Evolutionary conservation across 92 coral and sea anemone genomes (phyloP), one percentile per base, ranked within the genome.

Genomic region (Diadumene lineata): DNA sequence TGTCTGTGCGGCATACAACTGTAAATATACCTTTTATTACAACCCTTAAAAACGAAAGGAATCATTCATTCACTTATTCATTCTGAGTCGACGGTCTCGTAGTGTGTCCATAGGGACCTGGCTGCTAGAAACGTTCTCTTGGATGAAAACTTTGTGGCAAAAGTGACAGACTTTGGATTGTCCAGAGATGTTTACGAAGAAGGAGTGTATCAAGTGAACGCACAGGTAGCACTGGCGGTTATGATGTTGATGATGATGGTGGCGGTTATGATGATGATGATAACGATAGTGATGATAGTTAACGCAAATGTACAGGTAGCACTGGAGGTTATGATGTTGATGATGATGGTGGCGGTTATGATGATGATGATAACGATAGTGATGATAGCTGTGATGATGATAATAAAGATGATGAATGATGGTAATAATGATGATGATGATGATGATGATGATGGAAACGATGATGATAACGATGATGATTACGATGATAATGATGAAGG

Each of bases 101-200:
- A 92, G 98, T 89, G 90, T 61, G 90, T 85, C 18, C 97, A 89
- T 63, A 87, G 94, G 18, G 97, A 92, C 70, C 72, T 92, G 66
- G 94, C 97, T 38, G 90, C 93, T 56, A 79, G 93, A 56, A 92
- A 89, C 69, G 79, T 92, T 26, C 72, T 92, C 50, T 71, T 92
- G 30, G 94, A 91, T 11, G 83, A 82, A 46, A 66, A 71, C 80
- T 66, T 50, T 68, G 80, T 85, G 28, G 89, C 98, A 1, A 92
- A 83, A 86, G 88, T 92, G 22, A 70, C 98, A 38, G 98, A 92
- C 87, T 92, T 89, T 74, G 97, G 97, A 77, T 86, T 92, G 21
- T 86, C 97, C 23, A 90, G 93, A 74, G 93, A 92, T 57, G 81
- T 92, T 24, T 92, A 92, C 56, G 97, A 88, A 68, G 77, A 70